phyloP scores from a whole-genome alignment of 2,797 vertebrate species.

The Poecilia wingei region DNA sequence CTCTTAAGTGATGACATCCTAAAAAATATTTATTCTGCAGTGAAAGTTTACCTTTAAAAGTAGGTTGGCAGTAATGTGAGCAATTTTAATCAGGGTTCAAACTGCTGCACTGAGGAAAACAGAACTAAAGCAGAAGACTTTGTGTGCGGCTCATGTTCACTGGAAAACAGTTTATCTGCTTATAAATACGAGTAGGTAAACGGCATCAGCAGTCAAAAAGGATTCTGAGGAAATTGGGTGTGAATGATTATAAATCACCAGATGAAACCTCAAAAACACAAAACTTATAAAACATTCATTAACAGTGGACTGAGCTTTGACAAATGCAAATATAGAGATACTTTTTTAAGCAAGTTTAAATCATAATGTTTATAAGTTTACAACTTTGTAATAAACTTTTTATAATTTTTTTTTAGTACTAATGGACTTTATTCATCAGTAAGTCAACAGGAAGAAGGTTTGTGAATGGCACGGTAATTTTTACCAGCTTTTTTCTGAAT shows the following conservation, averaged over 20 bases:
- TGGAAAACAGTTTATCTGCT: background rate
- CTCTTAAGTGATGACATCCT: background rate
- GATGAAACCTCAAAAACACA: background rate
- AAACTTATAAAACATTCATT: background rate
- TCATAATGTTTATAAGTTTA: background rate
- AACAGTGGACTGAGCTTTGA: background rate
- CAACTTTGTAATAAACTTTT: background rate
- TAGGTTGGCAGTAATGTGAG: too few species aligned
- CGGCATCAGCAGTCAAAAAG: background rate
- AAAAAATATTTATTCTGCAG: background rate
- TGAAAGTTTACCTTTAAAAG: background rate
- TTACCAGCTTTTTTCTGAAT: background rate
- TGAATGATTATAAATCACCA: background rate
- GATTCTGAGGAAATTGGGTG: background rate
- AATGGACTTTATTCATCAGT: background rate
- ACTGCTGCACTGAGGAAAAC: background rate
- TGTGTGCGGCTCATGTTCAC: background rate
- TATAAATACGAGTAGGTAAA: background rate
- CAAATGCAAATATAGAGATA: background rate
- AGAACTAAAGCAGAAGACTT: background rate
- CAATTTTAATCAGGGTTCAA: background rate
- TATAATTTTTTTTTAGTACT: background rate
- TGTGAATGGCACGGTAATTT: background rate
- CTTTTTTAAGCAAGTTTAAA: background rate
- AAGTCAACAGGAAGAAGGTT: background rate